A percentile compares a stretch with the other conserved stretches of the same genome.
phyloP scores from a whole-genome alignment of 2,888 invertebrate species.

The Eutolmus rufibarbis region DNA sequence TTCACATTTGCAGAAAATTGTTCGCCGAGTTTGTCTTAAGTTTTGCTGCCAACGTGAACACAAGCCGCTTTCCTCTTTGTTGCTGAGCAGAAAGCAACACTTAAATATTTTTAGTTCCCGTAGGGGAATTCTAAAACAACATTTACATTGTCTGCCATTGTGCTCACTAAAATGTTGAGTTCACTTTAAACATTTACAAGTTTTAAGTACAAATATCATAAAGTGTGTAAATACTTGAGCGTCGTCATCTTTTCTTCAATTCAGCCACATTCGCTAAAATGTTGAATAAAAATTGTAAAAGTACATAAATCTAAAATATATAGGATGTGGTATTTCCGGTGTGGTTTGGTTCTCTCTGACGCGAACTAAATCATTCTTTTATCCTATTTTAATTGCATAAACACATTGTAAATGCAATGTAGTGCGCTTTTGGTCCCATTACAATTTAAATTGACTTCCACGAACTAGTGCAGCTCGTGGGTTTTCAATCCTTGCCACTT shows the following conservation, averaged over 20 bases:
- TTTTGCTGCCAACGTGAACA: not conserved
- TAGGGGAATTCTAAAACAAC: not conserved
- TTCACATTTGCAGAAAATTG: not conserved
- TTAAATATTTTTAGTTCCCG: not conserved
- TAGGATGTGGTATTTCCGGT: not conserved
- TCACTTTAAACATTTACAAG: not conserved
- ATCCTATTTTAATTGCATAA: not conserved
- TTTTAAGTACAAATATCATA: not conserved
- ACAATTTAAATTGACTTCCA: not conserved
- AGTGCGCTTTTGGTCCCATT: slow-evolving; percentile 9
- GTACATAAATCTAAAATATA: not conserved
- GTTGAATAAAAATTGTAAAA: not conserved
- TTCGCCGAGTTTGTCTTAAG: not conserved
- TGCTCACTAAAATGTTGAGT: not conserved
- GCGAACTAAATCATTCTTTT: not conserved
- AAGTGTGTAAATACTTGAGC: not conserved
- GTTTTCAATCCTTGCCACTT: too few species aligned
- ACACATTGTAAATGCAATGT: not conserved
- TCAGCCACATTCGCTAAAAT: not conserved
- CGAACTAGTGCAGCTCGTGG: not conserved
- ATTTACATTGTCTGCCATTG: not conserved
- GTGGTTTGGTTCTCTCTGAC: not conserved
- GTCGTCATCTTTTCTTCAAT: not conserved
- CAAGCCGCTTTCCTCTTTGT: not conserved
- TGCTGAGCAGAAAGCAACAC: not conserved